Percentiles rank a stretch among this genome's conserved stretches.
These are phyloP conservation scores for Chrysemys picta DNA, from an alignment of 2,113 vertebrate genomes.

Conservation along the genomic window DNA sequence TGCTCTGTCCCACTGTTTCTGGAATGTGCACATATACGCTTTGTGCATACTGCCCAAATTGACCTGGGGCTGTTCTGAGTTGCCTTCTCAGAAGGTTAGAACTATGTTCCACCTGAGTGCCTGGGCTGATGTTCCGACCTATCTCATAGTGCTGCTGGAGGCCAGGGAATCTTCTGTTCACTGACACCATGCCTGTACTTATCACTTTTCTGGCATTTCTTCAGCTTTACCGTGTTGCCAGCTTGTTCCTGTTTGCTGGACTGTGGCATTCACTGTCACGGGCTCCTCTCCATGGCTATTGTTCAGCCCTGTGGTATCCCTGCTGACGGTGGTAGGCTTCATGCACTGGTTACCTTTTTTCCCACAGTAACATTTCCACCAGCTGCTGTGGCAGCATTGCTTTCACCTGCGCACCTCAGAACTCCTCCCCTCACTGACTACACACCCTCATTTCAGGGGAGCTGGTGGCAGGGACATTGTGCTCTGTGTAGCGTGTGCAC, in stretches of 20 bases:
- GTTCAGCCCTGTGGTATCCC: not conserved
- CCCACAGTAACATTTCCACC: not conserved
- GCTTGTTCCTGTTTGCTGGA: not conserved
- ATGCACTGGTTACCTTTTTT: not conserved
- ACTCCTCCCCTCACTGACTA: not conserved
- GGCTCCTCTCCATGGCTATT: not conserved
- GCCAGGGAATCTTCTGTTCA: not conserved
- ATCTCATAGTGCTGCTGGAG: not conserved
- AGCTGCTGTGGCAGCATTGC: too few relatives aligned
- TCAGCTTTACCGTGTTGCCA: not conserved
- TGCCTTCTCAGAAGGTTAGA: not conserved
- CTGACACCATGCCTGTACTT: not conserved
- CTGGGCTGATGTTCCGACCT: not conserved
- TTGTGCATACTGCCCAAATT: not conserved
- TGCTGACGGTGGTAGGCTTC: not conserved
- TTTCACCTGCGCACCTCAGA: not conserved
- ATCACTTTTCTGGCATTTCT: not conserved
- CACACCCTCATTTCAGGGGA: not conserved
- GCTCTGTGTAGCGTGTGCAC: not conserved
- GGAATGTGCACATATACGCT: accelerated
- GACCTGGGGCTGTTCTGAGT: not conserved
- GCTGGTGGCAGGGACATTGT: not conserved
- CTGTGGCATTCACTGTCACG: not conserved
- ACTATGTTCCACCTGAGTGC: not conserved
- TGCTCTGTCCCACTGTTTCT: not conserved